phyloP scores from a whole-genome alignment of 2,888 invertebrate genomes.

The Schizaphis graminum region DNA sequence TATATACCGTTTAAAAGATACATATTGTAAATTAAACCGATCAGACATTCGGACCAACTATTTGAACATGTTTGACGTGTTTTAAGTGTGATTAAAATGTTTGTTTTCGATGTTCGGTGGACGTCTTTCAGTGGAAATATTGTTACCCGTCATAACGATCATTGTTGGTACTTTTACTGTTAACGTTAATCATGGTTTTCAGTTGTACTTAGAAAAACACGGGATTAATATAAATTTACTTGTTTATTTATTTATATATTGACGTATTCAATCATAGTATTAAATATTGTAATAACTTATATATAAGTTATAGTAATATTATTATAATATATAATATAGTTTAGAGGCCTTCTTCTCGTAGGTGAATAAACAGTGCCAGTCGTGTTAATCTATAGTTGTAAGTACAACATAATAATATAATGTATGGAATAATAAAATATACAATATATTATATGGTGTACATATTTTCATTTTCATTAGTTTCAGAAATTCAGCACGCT shows the following conservation, averaged over 20 bases:
- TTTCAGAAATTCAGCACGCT: neutral
- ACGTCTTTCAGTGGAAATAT: neutral
- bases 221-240: neutral
- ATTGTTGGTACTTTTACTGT: neutral
- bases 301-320: neutral
- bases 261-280: neutral
- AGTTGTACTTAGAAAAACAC: neutral
- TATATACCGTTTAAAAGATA: neutral
- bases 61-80: neutral
- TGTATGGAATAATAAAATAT: neutral
- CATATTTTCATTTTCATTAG: neutral
- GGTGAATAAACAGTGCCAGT: neutral
- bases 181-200: neutral
- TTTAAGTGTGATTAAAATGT: neutral
- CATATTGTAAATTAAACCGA: neutral
- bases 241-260: neutral
- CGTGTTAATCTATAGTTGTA: neutral
- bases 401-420: neutral
- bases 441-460: neutral
- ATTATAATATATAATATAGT: neutral
- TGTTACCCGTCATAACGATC: neutral
- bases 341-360: neutral
- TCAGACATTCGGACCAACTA: neutral
- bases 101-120: neutral
- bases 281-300: neutral